Evolutionary conservation across 37 sponge, comb jelly and placozoan genomes (phyloP).

Genomic region (Axinella damicornis): DNA sequence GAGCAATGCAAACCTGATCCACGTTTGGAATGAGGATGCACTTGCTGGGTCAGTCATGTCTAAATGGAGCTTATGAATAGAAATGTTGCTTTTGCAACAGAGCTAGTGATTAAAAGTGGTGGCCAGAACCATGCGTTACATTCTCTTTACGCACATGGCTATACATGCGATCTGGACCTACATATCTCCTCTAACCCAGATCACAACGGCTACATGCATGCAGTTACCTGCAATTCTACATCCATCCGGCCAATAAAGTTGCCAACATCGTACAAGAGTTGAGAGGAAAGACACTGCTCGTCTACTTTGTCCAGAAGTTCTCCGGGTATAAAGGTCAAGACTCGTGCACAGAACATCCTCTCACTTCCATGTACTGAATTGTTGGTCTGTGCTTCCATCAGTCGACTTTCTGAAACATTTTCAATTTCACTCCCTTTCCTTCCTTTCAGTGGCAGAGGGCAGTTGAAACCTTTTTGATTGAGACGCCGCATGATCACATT

Average conservation of each 20-base stretch:
- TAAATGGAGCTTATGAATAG: no score
- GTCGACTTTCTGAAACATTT: constrained; percentile 2
- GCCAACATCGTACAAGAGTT: constrained; percentile 20
- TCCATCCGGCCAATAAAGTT: constrained; percentile 25
- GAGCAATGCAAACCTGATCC: no score
- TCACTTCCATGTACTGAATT: no score
- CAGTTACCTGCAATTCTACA: constrained; percentile 24
- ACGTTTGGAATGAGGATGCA: no score
- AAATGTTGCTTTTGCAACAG: no score
- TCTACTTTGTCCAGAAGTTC: constrained; percentile 2
- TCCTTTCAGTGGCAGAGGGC: constrained; percentile 4
- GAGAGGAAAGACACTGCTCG: neutral
- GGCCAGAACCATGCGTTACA: no score
- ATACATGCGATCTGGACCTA: no score
- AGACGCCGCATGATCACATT: constrained; percentile 37
- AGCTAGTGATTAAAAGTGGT: neutral
- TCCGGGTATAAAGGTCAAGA: constrained; percentile 29
- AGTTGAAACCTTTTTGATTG: neutral
- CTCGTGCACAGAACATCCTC: constrained; percentile 15
- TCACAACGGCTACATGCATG: no score
- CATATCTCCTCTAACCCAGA: no score
- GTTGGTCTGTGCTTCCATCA: neutral
- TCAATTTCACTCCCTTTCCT: neutral
- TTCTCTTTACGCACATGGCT: no score
- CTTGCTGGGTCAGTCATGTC: no score